A percentile compares a stretch with the other conserved stretches of the same genome.
These are phyloP conservation scores for Prosopocoilus inquinatus DNA, from an alignment of 2,888 invertebrate species.

Conservation along the genomic window DNA sequence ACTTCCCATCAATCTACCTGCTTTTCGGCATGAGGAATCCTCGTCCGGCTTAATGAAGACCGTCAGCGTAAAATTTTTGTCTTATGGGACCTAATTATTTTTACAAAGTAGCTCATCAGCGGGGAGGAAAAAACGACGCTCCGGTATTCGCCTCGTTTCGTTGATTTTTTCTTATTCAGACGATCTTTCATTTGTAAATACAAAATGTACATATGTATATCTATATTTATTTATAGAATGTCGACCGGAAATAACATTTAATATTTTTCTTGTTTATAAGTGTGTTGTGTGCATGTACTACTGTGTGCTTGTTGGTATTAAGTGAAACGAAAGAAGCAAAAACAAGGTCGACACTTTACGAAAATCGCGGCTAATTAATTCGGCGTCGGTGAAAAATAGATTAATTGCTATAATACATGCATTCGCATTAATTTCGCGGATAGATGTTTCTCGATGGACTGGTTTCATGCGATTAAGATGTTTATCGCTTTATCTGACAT, in stretches of 20 bases:
- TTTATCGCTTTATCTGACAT: constrained; percentile 5
- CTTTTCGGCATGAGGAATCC: constrained; percentile 14
- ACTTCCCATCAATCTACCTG: constrained; percentile 22
- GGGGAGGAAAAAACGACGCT: not conserved
- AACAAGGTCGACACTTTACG: too few species aligned
- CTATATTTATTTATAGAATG: too few species aligned
- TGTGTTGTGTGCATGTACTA: too few species aligned
- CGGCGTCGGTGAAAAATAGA: not conserved
- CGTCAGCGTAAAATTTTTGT: constrained; percentile 18
- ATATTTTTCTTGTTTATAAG: too few species aligned
- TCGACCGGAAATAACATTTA: too few species aligned
- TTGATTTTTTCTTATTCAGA: too few species aligned
- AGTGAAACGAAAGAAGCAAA: too few species aligned
- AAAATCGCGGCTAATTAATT: not conserved
- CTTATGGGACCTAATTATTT: constrained; percentile 20
- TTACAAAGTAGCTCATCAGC: constrained; percentile 1
- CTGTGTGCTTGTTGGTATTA: too few species aligned
- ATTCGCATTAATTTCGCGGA: constrained; percentile 5
- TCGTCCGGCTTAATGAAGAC: constrained; percentile 18
- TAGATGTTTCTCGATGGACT: not conserved
- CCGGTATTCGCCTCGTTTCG: too few species aligned
- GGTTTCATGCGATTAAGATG: constrained; percentile 9
- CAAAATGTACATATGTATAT: too few species aligned
- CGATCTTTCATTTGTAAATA: too few species aligned
- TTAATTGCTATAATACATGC: constrained; percentile 7